These are phyloP conservation scores for Pagrus major DNA, from an alignment of 2,113 vertebrate species.

Conservation along the genomic window DNA sequence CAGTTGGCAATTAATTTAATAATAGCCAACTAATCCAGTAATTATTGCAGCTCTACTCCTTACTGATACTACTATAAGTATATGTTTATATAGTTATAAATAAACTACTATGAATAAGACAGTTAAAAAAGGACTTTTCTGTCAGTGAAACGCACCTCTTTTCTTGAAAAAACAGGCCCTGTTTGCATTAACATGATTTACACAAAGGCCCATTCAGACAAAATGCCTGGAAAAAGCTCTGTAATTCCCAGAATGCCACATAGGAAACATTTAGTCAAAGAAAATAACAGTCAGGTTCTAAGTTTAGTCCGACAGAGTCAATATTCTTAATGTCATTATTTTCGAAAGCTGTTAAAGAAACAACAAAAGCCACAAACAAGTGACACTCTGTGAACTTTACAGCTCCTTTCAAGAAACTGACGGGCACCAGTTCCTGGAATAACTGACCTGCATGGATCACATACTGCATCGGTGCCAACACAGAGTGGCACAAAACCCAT, in stretches of 20 bases:
- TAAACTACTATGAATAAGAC: neutral
- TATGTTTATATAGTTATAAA: slow-evolving; percentile 1
- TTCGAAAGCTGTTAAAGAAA: neutral
- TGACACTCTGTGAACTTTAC: neutral
- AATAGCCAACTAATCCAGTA: too few relatives aligned
- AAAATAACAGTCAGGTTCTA: slow-evolving; percentile 34
- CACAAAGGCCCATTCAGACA: slow-evolving; percentile 49
- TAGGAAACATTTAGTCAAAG: slow-evolving; percentile 54
- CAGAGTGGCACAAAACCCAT: neutral
- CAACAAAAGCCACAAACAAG: neutral
- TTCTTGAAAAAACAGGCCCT: neutral
- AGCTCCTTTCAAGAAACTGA: slow-evolving; percentile 1
- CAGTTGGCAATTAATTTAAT: too few relatives aligned
- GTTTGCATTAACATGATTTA: slow-evolving; percentile 23
- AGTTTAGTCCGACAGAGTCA: slow-evolving; percentile 11
- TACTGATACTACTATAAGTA: neutral
- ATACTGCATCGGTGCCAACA: slow-evolving; percentile 12
- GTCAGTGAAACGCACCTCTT: too few relatives aligned
- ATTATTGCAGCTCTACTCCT: too few relatives aligned
- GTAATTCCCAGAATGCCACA: slow-evolving; percentile 27
- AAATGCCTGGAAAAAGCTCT: slow-evolving; percentile 43
- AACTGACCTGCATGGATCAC: slow-evolving; percentile 21
- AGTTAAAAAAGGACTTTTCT: neutral
- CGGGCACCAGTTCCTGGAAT: slow-evolving; percentile 53
- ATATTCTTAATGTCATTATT: neutral